Evolutionary conservation across 2,797 vertebrate species (phyloP).

Genomic region (Carduelis carduelis): DNA sequence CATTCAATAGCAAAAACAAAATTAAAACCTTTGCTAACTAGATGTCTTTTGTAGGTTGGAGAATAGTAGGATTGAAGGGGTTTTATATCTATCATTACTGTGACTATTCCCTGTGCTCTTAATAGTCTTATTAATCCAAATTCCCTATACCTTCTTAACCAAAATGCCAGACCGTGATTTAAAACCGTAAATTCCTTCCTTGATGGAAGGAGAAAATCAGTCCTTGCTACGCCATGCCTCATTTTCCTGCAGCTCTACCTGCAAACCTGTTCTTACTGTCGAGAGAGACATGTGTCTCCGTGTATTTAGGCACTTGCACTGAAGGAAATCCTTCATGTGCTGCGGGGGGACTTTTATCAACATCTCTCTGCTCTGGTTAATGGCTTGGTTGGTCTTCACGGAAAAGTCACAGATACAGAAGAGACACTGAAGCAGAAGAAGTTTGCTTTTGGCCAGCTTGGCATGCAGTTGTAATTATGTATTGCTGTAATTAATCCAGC

Average conservation of each 20-base stretch:
- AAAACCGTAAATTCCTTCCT: background rate
- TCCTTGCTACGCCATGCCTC: background rate
- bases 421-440: background rate
- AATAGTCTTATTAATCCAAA: background rate
- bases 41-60: background rate
- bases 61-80: background rate
- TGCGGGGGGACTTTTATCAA: background rate
- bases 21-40: background rate
- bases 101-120: background rate
- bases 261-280: background rate
- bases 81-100: background rate
- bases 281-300: background rate
- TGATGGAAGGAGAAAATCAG: background rate
- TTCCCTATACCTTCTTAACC: background rate
- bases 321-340: background rate
- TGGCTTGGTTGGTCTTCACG: background rate
- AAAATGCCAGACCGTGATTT: background rate
- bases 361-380: background rate
- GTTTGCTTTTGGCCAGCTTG: background rate
- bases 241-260: background rate
- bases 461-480: background rate
- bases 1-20: background rate
- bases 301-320: fast-evolving
- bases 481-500: background rate
- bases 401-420: background rate